phyloP scores from a whole-genome alignment of 2,888 invertebrate genomes.

The Dendrolimus pini region DNA sequence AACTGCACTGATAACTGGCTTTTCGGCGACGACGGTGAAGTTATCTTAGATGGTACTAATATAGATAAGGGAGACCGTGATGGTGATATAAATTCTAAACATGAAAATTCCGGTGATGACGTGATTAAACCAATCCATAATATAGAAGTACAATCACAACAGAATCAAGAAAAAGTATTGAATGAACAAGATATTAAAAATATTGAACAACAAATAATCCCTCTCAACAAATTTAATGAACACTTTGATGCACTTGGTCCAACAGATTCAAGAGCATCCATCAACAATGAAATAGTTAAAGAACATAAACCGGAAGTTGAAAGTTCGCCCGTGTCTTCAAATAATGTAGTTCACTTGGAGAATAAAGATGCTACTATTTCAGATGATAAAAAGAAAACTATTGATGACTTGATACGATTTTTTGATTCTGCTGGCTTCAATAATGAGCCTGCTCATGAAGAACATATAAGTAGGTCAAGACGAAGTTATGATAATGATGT shows the following conservation, averaged over 20 bases:
- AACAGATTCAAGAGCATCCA: slow-evolving; percentile 8
- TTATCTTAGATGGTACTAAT: slow-evolving; percentile 21
- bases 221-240: slow-evolving; percentile 27
- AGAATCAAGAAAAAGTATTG: slow-evolving; percentile 33
- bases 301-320: slow-evolving; percentile 24
- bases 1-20: slow-evolving; percentile 80
- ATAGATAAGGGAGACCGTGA: slow-evolving; percentile 26
- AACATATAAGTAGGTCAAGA: slow-evolving; percentile 26
- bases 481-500: slow-evolving; percentile 49
- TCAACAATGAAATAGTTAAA: slow-evolving; percentile 14
- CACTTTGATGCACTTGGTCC: slow-evolving; percentile 11
- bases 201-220: slow-evolving; percentile 61
- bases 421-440: slow-evolving; percentile 49
- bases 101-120: slow-evolving; percentile 44
- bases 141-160: slow-evolving; percentile 38
- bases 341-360: slow-evolving; percentile 14
- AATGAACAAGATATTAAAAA: slow-evolving; percentile 47
- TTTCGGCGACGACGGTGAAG: slow-evolving; percentile 57
- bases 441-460: slow-evolving; percentile 17
- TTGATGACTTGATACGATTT: slow-evolving; percentile 61
- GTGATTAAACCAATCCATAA: slow-evolving; percentile 43
- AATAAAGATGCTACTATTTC: slow-evolving; percentile 14
- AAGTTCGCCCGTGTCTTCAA: slow-evolving; percentile 14
- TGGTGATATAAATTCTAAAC: slow-evolving; percentile 19
- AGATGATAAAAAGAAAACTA: slow-evolving; percentile 54